Conservation (phyloP, 2,888 invertebrate species). For the Pycnomerus fuliginosus region DNA sequence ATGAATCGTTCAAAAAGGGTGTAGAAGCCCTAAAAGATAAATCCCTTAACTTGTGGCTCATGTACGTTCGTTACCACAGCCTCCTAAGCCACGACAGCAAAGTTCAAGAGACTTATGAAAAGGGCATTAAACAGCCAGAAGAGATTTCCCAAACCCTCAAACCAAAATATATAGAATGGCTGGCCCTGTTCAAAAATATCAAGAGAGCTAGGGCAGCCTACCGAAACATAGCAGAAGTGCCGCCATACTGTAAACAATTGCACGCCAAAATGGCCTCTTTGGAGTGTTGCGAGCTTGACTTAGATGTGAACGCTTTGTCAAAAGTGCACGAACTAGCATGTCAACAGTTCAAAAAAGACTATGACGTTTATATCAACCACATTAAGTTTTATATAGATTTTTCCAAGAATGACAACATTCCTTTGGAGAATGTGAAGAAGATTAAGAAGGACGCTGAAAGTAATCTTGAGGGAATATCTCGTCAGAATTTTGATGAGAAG, state of each 20-base stretch:
- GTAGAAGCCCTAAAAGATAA: conserved; percentile 47
- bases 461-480: no score
- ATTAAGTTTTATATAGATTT: conserved; percentile 67
- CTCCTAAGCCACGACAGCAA: conserved; percentile 45
- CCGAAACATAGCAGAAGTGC: conserved; percentile 53
- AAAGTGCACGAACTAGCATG: conserved; percentile 64
- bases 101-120: conserved; percentile 50
- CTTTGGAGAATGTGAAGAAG: no score
- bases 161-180: conserved; percentile 63
- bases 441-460: no score
- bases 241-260: conserved; percentile 44
- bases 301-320: conserved; percentile 56
- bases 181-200: conserved; percentile 52
- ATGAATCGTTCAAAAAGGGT: conserved; percentile 42
- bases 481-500: conserved; percentile 49
- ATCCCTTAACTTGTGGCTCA: conserved; percentile 54
- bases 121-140: conserved; percentile 55
- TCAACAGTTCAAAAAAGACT: conserved; percentile 62
- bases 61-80: conserved; percentile 47
- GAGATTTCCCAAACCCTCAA: conserved; percentile 58
- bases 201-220: conserved; percentile 64
- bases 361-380: conserved; percentile 73
- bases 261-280: conserved; percentile 53
- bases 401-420: conserved; percentile 62
- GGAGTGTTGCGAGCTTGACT: conserved; percentile 55